Base-by-base conservation (phyloP, 2,797 vertebrate species). In the Mallotus villosus region DNA sequence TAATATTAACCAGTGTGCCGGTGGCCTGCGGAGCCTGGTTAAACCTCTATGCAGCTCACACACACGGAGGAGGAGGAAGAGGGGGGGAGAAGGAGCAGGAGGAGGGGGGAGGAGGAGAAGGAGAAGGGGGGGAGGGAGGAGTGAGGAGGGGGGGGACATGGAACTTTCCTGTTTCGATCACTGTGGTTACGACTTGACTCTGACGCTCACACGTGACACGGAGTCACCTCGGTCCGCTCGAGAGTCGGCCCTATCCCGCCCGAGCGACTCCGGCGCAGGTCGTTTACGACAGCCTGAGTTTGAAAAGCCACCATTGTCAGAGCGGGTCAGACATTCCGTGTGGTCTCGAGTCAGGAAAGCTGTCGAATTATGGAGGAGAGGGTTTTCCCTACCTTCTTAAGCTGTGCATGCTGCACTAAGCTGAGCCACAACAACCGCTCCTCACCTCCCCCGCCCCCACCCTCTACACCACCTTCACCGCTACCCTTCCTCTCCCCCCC, bases 1-100 rank as follows among this genome's bases (percentile, higher is more conserved):
- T 83, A 84, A 86, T 84, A 95, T 94, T 95, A 95, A 95, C 93
- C 94, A 93, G 92, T 90, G 89, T 88, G 87, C 88, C 76, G 90
- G 90, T 87, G 90, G 90, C 87, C 82, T 72, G 72, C 78, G 75
- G 85, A 88, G 88, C 73, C 87, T 81, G 77, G 74, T 95, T 94
- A 95, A 95, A 92, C 91, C 92, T 92, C 94, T 86, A 81, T 78
- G 84, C 79, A 25, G 71, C 74, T 41, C 14, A 25, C 62, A 70
- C 71, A 77, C 60, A 46, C 67, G 9, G 2, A 11, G 37, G 9
- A 12, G 8, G 11, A 8, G 34, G 8, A 2, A 6, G 4, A 34
- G 32, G 32, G 6, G 32, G 32, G 0, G n/a, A n/a, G n/a, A n/a
- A 7, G 32, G 4, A 34, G 32, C 4, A 34, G 32, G 32, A 34